These are phyloP conservation scores for Dryadula phaetusa DNA, from an alignment of 2,888 invertebrate species.

Conservation along the genomic window DNA sequence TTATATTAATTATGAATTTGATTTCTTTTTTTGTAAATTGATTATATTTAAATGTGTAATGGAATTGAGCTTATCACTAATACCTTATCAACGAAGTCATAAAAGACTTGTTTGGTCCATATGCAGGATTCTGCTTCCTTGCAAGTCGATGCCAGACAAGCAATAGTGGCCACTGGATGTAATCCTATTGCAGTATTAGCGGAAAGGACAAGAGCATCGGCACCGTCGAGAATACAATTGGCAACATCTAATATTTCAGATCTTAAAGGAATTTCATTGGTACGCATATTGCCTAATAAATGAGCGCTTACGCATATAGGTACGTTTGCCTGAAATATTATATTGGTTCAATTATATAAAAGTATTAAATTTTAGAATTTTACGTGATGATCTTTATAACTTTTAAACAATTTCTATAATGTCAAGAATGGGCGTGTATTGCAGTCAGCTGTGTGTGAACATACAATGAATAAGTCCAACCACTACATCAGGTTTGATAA, in stretches of 20 bases:
- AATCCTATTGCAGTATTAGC: slow-evolving; percentile 88
- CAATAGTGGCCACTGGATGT: slow-evolving; percentile 82
- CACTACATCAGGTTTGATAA: no score
- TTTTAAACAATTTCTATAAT: no score
- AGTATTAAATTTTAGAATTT: no score
- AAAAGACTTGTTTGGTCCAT: slow-evolving; percentile 80
- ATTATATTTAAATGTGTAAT: no score
- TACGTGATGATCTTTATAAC: no score
- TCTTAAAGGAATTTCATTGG: slow-evolving; percentile 68
- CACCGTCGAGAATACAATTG: slow-evolving; percentile 90
- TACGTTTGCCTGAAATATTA: slow-evolving; percentile 61
- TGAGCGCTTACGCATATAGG: slow-evolving; percentile 67
- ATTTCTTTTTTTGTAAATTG: no score
- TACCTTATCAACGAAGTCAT: slow-evolving; percentile 68
- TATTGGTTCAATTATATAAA: background rate
- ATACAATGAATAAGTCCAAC: no score
- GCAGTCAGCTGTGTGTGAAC: no score
- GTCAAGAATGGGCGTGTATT: no score
- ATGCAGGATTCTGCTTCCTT: slow-evolving; percentile 89
- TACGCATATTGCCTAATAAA: slow-evolving; percentile 68
- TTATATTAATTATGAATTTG: no score
- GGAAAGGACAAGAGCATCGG: slow-evolving; percentile 87
- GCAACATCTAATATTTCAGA: slow-evolving; percentile 88
- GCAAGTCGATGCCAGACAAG: slow-evolving; percentile 77
- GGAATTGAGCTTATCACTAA: background rate